These are phyloP conservation scores for Calliopum simillimum DNA, from an alignment of 2,888 invertebrate species.

Conservation along the genomic window DNA sequence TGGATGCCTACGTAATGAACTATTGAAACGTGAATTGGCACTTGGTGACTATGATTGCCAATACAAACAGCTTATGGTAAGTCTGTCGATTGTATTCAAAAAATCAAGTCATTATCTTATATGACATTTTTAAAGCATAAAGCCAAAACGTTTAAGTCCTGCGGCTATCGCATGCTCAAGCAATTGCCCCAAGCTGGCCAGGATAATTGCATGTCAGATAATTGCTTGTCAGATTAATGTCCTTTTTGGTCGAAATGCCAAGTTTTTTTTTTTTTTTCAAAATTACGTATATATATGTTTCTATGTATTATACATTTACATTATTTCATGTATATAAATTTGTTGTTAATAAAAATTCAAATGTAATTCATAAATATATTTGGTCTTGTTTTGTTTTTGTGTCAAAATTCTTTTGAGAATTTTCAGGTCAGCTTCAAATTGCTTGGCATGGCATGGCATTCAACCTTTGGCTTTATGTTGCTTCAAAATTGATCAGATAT, in stretches of 20 bases:
- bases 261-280: background rate
- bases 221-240: conserved; percentile 10
- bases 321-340: conserved; percentile 31
- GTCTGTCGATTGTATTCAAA: conserved; percentile 35
- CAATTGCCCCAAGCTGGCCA: conserved; percentile 45
- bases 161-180: conserved; percentile 44
- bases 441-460: background rate
- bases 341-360: conserved; percentile 2
- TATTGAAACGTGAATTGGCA: conserved; percentile 53
- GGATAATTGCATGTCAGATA: conserved; percentile 45
- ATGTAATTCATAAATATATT: no score
- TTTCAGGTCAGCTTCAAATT: conserved; percentile 23
- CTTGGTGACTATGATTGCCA: conserved; percentile 57
- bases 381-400: no score
- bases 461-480: background rate
- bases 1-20: conserved; percentile 53
- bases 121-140: conserved; percentile 45
- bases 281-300: conserved; percentile 19
- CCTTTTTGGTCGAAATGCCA: conserved; percentile 1
- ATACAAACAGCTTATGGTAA: conserved; percentile 55
- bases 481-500: conserved; percentile 7
- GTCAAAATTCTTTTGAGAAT: background rate
- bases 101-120: conserved; percentile 3
- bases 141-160: conserved; percentile 44
- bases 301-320: conserved; percentile 30